Conservation (phyloP, 2,888 invertebrate species). For the Aphodius sticticus region DNA sequence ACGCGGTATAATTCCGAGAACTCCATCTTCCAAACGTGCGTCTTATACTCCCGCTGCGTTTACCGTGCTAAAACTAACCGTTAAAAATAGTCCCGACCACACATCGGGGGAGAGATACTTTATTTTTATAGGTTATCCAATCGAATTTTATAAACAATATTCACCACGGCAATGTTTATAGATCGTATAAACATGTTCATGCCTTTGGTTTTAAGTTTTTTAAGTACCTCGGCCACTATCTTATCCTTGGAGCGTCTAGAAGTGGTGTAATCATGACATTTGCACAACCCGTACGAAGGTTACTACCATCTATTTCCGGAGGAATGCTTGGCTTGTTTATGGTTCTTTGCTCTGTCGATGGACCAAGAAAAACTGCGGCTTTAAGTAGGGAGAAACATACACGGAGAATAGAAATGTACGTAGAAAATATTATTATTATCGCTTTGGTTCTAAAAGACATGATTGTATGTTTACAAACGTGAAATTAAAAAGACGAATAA, state of each 20-base stretch:
- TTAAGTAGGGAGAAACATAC: not conserved
- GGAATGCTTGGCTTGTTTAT: not conserved
- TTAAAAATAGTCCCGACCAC: not conserved
- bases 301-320: not conserved
- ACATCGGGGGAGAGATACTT: not conserved
- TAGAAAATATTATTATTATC: no score
- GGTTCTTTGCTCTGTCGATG: not conserved
- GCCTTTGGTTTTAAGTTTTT: not conserved
- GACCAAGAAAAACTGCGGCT: not conserved
- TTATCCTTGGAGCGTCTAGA: not conserved
- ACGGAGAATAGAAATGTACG: not conserved
- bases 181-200: not conserved
- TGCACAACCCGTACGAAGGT: not conserved
- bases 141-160: not conserved
- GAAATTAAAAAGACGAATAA: no score
- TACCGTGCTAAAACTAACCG: not conserved
- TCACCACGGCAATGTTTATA: not conserved
- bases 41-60: not conserved
- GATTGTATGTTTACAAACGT: no score
- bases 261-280: not conserved
- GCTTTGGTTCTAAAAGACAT: no score
- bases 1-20: not conserved
- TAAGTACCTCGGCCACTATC: not conserved
- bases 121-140: conserved; percentile 4
- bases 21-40: not conserved